Evolutionary conservation across 2,113 vertebrate genomes (phyloP).

Genomic region (Chaetura pelagica): DNA sequence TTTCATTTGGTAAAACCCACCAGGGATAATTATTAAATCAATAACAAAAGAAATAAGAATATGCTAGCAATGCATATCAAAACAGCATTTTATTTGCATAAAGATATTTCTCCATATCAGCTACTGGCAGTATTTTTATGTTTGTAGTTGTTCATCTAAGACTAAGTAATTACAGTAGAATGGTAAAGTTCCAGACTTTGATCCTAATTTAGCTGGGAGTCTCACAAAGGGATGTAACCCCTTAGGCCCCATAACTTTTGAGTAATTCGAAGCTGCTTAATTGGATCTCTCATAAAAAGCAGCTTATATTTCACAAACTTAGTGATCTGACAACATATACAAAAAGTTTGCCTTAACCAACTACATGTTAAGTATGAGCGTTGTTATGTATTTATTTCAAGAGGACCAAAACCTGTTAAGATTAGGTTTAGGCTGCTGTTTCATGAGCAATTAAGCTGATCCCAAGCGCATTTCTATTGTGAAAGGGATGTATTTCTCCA

Average conservation of each 20-base stretch:
- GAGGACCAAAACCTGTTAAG: neutral
- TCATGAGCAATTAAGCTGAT: neutral
- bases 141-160: neutral
- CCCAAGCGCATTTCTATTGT: neutral
- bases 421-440: neutral
- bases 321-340: neutral
- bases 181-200: neutral
- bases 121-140: neutral
- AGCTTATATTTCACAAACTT: neutral
- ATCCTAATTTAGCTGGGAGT: neutral
- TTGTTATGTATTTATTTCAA: neutral
- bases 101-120: neutral
- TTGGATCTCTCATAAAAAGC: neutral
- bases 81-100: neutral
- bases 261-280: neutral
- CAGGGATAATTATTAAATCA: neutral
- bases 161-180: neutral
- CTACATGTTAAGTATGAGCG: neutral
- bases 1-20: neutral
- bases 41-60: neutral
- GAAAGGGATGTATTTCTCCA: neutral
- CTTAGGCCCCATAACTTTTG: neutral
- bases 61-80: neutral
- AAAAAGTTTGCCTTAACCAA: neutral
- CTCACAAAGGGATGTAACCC: neutral